Evolutionary conservation across 2,797 vertebrate genomes (phyloP).

Genomic region (Sebastes itinus): DNA sequence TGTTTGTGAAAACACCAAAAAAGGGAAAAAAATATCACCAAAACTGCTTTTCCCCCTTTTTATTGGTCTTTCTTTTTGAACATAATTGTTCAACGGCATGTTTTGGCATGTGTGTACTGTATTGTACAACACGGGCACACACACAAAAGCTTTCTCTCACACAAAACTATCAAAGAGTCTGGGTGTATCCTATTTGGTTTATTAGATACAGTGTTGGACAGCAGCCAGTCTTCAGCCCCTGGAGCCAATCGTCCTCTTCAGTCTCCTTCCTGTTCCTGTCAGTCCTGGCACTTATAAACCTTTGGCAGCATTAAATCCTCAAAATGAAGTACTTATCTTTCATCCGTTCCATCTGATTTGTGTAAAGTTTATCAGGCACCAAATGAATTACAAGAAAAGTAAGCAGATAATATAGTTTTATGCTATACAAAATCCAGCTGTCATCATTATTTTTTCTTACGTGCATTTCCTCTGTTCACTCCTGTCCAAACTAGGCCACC

Average conservation of each 20-base stretch:
- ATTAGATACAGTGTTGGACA: slow-evolving; percentile 48
- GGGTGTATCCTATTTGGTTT: slow-evolving; percentile 46
- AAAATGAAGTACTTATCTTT: slow-evolving; percentile 48
- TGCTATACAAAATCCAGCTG: slow-evolving; percentile 10
- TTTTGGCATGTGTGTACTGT: background rate
- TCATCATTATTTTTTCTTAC: background rate
- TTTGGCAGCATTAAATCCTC: slow-evolving; percentile 31
- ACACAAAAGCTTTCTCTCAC: background rate
- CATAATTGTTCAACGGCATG: background rate
- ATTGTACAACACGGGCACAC: background rate
- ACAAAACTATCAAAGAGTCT: slow-evolving; percentile 34
- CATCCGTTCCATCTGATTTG: slow-evolving; percentile 46
- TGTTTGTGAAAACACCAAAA: background rate
- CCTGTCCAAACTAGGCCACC: slow-evolving; percentile 3
- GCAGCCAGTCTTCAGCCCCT: slow-evolving; percentile 36
- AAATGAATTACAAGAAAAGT: slow-evolving; percentile 23
- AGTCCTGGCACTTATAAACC: slow-evolving; percentile 25
- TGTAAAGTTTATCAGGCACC: slow-evolving; percentile 23
- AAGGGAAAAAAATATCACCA: background rate
- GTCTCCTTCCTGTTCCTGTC: slow-evolving; percentile 43
- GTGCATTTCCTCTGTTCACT: background rate
- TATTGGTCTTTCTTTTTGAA: background rate
- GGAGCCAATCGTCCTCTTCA: slow-evolving; percentile 37
- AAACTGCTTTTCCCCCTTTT: background rate
- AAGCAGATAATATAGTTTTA: slow-evolving; percentile 1